These are phyloP conservation scores for Australoheros scitulus DNA, from an alignment of 2,113 vertebrate species.

Conservation along the genomic window DNA sequence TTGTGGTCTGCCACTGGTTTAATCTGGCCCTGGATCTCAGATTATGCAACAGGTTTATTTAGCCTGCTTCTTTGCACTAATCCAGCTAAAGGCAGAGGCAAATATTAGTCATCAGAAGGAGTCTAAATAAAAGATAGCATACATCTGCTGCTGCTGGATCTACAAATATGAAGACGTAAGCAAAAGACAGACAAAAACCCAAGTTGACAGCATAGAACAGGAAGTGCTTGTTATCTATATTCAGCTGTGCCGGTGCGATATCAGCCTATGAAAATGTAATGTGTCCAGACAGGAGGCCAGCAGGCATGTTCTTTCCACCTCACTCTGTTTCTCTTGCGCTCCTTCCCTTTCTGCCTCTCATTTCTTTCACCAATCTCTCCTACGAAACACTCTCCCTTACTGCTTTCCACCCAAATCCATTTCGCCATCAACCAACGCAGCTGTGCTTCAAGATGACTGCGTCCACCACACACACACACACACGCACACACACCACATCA, in stretches of 20 bases:
- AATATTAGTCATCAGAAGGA: slow-evolving; percentile 36
- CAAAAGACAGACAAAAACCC: slow-evolving; percentile 51
- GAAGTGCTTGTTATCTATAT: slow-evolving; percentile 56
- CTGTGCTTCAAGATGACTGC: slow-evolving; percentile 31
- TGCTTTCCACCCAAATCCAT: slow-evolving; percentile 35
- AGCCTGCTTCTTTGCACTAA: slow-evolving; percentile 10
- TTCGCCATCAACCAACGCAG: slow-evolving; percentile 11
- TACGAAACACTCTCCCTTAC: slow-evolving; percentile 15
- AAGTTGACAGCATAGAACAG: slow-evolving; percentile 61
- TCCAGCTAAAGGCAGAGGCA: slow-evolving; percentile 16
- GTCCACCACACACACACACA: background rate
- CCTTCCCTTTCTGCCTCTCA: slow-evolving; percentile 13
- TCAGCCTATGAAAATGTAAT: slow-evolving; percentile 63
- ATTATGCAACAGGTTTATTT: slow-evolving; percentile 30
- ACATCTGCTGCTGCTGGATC: slow-evolving; percentile 32
- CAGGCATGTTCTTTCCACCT: slow-evolving; percentile 66
- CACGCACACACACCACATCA: background rate
- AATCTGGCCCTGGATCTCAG: background rate
- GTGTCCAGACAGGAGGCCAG: slow-evolving; percentile 74
- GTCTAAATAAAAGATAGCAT: slow-evolving; percentile 17
- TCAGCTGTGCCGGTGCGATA: slow-evolving; percentile 44
- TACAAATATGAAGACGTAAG: slow-evolving; percentile 36
- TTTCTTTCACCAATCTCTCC: slow-evolving; percentile 7
- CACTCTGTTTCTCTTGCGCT: slow-evolving; percentile 15
- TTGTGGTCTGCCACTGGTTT: background rate